phyloP scores from a whole-genome alignment of 1,140 invertebrate species.

The Luehdorfia chinensis region DNA sequence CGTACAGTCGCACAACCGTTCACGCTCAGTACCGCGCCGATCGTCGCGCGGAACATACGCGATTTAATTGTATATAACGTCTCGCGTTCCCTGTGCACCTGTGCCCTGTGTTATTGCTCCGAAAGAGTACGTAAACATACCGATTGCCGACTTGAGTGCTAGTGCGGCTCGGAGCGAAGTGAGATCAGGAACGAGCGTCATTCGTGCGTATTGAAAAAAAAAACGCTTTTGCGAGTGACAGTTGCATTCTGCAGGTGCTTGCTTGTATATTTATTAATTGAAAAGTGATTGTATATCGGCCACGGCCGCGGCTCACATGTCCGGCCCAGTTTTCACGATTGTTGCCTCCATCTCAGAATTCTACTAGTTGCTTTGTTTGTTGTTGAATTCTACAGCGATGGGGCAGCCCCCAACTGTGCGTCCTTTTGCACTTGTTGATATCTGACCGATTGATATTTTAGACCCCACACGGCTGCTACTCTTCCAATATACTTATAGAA shows the following conservation, averaged over 20 bases:
- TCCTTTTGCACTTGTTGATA: slow-evolving; percentile 59
- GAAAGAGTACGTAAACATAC: slow-evolving; percentile 60
- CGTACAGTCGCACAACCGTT: neutral
- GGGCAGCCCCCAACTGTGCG: slow-evolving; percentile 20
- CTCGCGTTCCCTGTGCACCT: slow-evolving; percentile 49
- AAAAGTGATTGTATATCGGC: slow-evolving; percentile 71
- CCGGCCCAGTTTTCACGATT: slow-evolving; percentile 72
- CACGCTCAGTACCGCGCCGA: slow-evolving; percentile 53
- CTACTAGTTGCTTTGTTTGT: slow-evolving; percentile 70
- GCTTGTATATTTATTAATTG: slow-evolving; percentile 54
- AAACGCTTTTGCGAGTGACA: slow-evolving; percentile 45
- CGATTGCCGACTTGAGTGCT: slow-evolving; percentile 34
- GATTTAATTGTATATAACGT: slow-evolving; percentile 26
- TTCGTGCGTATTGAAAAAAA: slow-evolving; percentile 32
- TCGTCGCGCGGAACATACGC: slow-evolving; percentile 38
- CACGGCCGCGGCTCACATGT: slow-evolving; percentile 72
- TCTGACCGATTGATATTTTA: slow-evolving; percentile 23
- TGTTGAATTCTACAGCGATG: slow-evolving; percentile 24
- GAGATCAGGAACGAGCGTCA: slow-evolving; percentile 35
- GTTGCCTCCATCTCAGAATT: slow-evolving; percentile 59
- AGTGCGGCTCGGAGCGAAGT: slow-evolving; percentile 47
- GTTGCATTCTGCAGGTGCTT: slow-evolving; percentile 66
- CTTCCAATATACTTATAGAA: too few species aligned
- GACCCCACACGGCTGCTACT: too few species aligned
- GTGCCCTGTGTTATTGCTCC: slow-evolving; percentile 55